These are phyloP conservation scores for Pocillopora grandis DNA, from an alignment of 92 coral and sea anemone genomes.

Conservation along the genomic window DNA sequence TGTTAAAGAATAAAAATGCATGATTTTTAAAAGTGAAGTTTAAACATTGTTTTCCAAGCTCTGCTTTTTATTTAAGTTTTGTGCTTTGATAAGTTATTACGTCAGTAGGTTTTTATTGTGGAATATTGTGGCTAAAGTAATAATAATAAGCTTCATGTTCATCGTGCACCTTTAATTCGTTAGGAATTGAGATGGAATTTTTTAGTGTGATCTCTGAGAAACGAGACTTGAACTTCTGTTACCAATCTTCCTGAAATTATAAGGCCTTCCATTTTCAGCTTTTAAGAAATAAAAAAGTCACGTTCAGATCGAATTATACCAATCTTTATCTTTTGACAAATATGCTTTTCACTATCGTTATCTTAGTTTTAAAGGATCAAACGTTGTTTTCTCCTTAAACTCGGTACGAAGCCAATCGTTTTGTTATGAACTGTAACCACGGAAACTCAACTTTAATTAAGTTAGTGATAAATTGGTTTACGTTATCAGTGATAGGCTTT, in stretches of 20 bases:
- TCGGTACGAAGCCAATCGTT: background rate
- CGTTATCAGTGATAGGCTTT: too few species aligned
- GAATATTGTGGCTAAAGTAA: too few species aligned
- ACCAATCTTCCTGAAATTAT: background rate
- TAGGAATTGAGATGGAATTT: background rate
- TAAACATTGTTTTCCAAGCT: background rate
- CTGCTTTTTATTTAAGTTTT: too few species aligned
- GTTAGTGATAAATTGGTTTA: too few species aligned
- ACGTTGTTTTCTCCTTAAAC: background rate
- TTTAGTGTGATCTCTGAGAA: background rate
- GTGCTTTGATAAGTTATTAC: too few species aligned
- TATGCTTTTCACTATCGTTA: background rate
- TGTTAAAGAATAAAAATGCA: too few species aligned
- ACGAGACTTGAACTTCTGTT: background rate
- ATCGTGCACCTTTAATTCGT: too few species aligned
- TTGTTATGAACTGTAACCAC: background rate
- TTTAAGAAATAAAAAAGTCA: background rate
- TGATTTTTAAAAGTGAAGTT: background rate
- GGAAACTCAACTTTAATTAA: too few species aligned
- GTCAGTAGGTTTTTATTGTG: too few species aligned
- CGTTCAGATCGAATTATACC: background rate
- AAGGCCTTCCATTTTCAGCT: background rate
- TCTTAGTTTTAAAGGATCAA: background rate
- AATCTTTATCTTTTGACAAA: background rate
- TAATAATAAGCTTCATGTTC: too few species aligned